Evolutionary conservation across 2,113 vertebrate genomes (phyloP).

Genomic region (Ochotona princeps): DNA sequence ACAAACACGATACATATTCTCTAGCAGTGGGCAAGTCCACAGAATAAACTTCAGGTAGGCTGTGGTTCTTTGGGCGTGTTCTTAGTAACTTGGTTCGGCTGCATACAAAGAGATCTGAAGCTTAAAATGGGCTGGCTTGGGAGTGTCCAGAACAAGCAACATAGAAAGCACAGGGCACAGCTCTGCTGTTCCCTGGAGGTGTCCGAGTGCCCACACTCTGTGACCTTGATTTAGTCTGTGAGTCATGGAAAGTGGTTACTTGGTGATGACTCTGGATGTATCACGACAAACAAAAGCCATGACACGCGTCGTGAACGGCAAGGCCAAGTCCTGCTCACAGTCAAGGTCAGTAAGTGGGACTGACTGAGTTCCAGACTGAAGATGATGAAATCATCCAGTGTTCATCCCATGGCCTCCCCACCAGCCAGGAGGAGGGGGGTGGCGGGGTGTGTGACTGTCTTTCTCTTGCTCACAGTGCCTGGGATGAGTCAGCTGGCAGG

Average conservation of each 20-base stretch:
- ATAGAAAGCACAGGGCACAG: conserved; percentile 75
- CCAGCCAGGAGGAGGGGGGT: conserved; percentile 30
- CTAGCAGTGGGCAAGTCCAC: conserved; percentile 74
- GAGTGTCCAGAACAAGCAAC: conserved; percentile 58
- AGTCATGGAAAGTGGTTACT: conserved; percentile 35
- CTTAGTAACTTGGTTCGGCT: conserved; percentile 67
- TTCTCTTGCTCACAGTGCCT: conserved; percentile 71
- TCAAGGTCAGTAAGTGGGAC: conserved; percentile 73
- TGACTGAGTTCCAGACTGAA: conserved; percentile 78
- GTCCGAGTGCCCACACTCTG: conserved; percentile 65
- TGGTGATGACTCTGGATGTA: conserved; percentile 18
- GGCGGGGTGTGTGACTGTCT: background rate
- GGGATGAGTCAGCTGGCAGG: conserved; percentile 54
- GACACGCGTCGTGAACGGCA: conserved; percentile 58
- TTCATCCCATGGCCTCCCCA: conserved; percentile 50
- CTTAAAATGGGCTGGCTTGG: conserved; percentile 29
- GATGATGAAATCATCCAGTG: conserved; percentile 65
- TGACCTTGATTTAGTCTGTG: conserved; percentile 69
- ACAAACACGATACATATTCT: conserved; percentile 81
- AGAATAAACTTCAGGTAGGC: conserved; percentile 70
- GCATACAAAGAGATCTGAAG: conserved; percentile 60
- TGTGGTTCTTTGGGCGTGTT: conserved; percentile 67
- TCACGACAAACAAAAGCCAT: background rate
- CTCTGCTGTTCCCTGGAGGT: conserved; percentile 80
- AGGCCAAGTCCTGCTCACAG: conserved; percentile 46